A percentile compares a stretch with the other conserved stretches of the same genome.
Conservation (phyloP, 2,113 vertebrate genomes). For the Cryptomyrus ogoouensis region DNA sequence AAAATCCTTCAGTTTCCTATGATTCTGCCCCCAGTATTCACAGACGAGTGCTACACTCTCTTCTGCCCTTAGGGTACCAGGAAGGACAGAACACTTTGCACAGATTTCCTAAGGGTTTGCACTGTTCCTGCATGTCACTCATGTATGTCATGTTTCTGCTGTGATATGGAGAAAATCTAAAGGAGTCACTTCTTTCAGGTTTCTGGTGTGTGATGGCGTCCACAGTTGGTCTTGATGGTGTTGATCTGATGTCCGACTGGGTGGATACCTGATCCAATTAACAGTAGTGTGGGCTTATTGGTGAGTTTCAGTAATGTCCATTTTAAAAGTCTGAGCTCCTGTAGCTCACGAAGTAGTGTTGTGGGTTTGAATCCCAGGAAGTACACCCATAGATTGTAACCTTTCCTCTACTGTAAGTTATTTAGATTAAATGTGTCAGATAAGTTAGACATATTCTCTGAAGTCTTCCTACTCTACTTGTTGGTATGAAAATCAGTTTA, state of each 20-base stretch:
- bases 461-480: background rate
- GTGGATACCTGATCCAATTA: conserved; percentile 40
- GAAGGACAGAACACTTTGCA: background rate
- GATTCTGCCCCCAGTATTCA: background rate
- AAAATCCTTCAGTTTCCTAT: background rate
- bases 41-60: background rate
- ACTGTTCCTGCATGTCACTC: background rate
- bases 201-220: conserved; percentile 70
- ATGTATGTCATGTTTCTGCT: background rate
- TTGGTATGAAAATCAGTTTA: background rate
- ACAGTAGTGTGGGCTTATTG: conserved; percentile 48
- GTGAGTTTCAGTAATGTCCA: conserved; percentile 39
- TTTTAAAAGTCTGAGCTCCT: background rate
- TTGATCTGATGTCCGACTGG: conserved; percentile 41
- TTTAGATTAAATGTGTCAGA: background rate
- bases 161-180: background rate
- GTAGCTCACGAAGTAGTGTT: background rate
- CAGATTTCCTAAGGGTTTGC: background rate
- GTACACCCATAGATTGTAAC: background rate
- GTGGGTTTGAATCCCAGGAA: background rate
- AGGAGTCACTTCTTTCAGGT: conserved; percentile 39
- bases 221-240: conserved; percentile 59
- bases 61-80: background rate
- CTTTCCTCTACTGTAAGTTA: background rate
- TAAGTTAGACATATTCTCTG: background rate